Evolutionary conservation across 2,888 invertebrate genomes (phyloP), one percentile per base, ranked within the genome.

Genomic region (Caenorhabditis sp.): DNA sequence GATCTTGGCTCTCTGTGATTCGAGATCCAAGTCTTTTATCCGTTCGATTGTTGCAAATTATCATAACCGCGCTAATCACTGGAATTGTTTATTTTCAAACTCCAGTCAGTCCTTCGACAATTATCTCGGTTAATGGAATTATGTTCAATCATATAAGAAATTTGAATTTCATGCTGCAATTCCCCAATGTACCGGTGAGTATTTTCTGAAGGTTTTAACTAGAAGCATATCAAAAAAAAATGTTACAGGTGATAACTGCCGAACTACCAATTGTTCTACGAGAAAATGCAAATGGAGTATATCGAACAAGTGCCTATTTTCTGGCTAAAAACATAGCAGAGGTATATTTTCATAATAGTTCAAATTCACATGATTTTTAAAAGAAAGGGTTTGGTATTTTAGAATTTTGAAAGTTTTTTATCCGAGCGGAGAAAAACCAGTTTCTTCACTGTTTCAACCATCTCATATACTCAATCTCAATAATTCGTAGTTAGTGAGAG

Each of bases 41-140:
- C 92, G 94, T 95, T 77, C 91, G 95, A 80, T 89, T 95, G 75
- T 88, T 94, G 43, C 95, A 97, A 89, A 94, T 95, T 21, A 90
- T 95, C 84, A 74, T 81, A 20, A 82, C 82, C 12, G 80, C 81
- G 0, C 87, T 94, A 23, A 89, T 96, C n/a, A 92, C 95, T 74
- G 95, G 85, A 14, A 52, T 78, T 10, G 82, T 92, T 93, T 87
- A 93, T 94, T 89, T 93, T 93, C 83, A 95, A 58, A 86, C 85
- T 2, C 78, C 77, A 14, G 67, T 86, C 58, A 67, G 62, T 21
- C 83, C 84, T 8, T 75, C 77, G 10, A 86, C 86, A 17, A 78
- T 95, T 0, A 94, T 94, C 92, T 96, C 95, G 88, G 94, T 96
- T 80, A 95, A 95, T 88, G 95, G 95, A 54, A 93, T 93, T 26